A percentile compares a stretch with the other conserved stretches of the same genome.
Conservation (phyloP, 1,140 invertebrate genomes). For the Achroia grisella region DNA sequence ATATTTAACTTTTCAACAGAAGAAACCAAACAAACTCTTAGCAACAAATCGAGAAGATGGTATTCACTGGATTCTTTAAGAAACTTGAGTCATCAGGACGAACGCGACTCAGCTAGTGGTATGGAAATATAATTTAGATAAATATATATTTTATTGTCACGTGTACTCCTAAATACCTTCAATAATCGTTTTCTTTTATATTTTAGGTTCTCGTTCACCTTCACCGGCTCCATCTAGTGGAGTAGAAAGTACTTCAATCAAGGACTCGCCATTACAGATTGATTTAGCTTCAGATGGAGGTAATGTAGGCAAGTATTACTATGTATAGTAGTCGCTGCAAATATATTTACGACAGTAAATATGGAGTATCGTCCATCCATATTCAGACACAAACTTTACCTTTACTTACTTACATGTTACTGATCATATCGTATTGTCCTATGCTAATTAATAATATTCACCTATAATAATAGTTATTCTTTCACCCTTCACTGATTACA, state of each 20-base stretch:
- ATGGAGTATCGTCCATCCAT: too few relatives aligned
- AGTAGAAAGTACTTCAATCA: slow-evolving; percentile 89
- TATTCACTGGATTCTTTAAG: slow-evolving; percentile 67
- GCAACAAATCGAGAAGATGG: slow-evolving; percentile 54
- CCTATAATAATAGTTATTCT: too few relatives aligned
- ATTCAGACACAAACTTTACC: too few relatives aligned
- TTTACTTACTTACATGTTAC: too few relatives aligned
- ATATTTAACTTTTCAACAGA: slow-evolving; percentile 28
- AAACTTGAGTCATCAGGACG: slow-evolving; percentile 51
- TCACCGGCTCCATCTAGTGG: slow-evolving; percentile 92
- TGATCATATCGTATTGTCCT: too few relatives aligned
- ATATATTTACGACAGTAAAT: too few relatives aligned
- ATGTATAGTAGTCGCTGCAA: too few relatives aligned
- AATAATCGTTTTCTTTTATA: slow-evolving; percentile 2
- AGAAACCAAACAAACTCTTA: slow-evolving; percentile 54
- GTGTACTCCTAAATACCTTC: too few relatives aligned
- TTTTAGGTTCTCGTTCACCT: slow-evolving; percentile 80
- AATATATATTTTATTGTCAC: neutral
- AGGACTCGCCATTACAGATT: slow-evolving; percentile 94
- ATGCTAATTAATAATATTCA: too few relatives aligned
- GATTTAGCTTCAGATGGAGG: slow-evolving; percentile 81
- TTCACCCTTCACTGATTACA: too few relatives aligned
- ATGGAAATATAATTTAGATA: slow-evolving; percentile 14
- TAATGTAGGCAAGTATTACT: slow-evolving; percentile 55
- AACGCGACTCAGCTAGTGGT: slow-evolving; percentile 68